Base-by-base conservation (phyloP, 1,140 invertebrate genomes). In the Frieseomelitta varia region DNA sequence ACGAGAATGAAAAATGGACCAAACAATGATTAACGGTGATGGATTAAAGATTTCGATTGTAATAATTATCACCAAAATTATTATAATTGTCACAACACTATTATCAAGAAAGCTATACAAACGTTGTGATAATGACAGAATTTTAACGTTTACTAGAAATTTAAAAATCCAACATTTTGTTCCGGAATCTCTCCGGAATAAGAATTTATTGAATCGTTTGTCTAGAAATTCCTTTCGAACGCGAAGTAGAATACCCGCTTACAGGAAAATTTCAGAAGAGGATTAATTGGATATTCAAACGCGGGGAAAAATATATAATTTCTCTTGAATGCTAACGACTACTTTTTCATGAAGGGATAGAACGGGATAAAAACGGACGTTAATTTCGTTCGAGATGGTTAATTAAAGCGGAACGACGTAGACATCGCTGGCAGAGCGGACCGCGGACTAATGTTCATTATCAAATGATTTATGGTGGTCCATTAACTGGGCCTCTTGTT, bases 401-500 rank as follows among this genome's bases (percentile, higher is more conserved):
- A 74, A 74, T 63, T 61, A 27, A 75, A 53, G 17, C 15, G 11
- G 21, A 63, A 19, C 17, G 58, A 6, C 3, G 0, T 8, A 24
- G 12, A 6, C 21, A 53, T 24, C n/a, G 1, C 24, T 75, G 73
- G 34, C 24, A 39, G 27, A 56, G 21, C 14, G n/a, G n/a, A n/a
- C 19, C 17, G 12, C 24, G 17, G 24, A 56, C 30, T 76, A 77
- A 82, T 24, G 53, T 82, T 77, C 61, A 24, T 82, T 71, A 84
- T 71, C 47, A 75, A 61, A 61, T 79, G 75, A 61, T 76, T 71
- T 71, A 55, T 19, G 63, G n/a, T 3, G 30, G 65, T 55, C 81
- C 81, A 84, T 84, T 84, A 84, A 79, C 67, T 4, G 73, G 21
- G 27, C 24, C n/a, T 56, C 73, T 47, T 61, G 63, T 24, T 55